Percentiles rank a stretch among this genome's conserved stretches.
Evolutionary conservation across 2,113 vertebrate genomes (phyloP).

Genomic region (Oriolus oriolus): DNA sequence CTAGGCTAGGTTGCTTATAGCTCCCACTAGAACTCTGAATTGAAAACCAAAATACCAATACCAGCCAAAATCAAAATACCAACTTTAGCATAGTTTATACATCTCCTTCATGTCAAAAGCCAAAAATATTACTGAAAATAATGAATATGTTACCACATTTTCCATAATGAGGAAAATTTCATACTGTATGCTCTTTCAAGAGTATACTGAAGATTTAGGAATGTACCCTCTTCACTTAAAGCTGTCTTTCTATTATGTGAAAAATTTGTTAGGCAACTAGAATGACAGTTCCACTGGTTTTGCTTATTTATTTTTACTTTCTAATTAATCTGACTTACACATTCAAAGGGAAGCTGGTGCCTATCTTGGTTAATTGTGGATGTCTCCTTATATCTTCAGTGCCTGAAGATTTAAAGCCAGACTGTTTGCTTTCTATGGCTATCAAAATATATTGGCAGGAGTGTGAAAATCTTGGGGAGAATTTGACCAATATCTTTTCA

Average conservation of each 20-base stretch:
- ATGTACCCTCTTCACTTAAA: not conserved
- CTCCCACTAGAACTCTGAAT: not conserved
- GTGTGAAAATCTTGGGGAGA: not conserved
- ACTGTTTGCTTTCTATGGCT: not conserved
- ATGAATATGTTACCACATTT: not conserved
- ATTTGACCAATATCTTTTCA: not conserved
- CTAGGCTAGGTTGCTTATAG: not conserved
- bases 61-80: no score
- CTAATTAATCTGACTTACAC: not conserved
- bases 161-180: constrained; percentile 22
- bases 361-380: not conserved
- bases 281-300: not conserved
- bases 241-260: constrained; percentile 20
- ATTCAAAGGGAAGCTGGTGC: not conserved
- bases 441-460: not conserved
- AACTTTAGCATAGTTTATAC: not conserved
- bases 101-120: not conserved
- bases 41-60: not conserved
- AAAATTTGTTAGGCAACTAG: not conserved
- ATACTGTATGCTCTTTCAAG: constrained; percentile 6
- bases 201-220: not conserved
- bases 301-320: not conserved
- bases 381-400: not conserved
- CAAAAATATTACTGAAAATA: constrained; percentile 40
- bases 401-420: not conserved